Base-by-base conservation (phyloP, 1,140 invertebrate genomes). In the Eufriesea mexicana region DNA sequence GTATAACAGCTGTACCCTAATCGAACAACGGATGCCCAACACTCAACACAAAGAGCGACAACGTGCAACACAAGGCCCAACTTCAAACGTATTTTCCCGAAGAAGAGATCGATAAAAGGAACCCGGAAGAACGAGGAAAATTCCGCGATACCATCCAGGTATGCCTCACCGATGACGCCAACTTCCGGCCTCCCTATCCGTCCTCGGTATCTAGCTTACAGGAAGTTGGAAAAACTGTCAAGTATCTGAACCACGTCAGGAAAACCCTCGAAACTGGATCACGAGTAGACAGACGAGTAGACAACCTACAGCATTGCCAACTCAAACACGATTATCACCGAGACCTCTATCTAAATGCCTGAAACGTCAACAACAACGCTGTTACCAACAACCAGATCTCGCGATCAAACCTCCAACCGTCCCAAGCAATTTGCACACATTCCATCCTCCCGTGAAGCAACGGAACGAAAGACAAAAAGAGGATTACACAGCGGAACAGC, bases 161-260 rank as follows among this genome's bases (percentile, higher is more conserved):
- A 75, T 28, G 45, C 20, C 51, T 54, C 51, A 16, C 72, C 18
- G 59, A 86, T 70, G 81, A 84, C 76, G 49, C 25, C 28, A 71
- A 35, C 45, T 84, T 84, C 77, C 83, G 83, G 61, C 0, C 8
- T 47, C 75, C 84, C 78, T 80, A 91, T 92, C 91, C 91, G 91
- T 57, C 83, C 74, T 67, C 73, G 78, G 80, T 84, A 85, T 82
- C 64, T 59, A 45, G 25, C 67, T 5, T 0, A 14, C 72, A 57
- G 62, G 54, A 68, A 76, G 25, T 10, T 59, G 23, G 62, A 67
- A 66, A 75, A 75, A 66, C 55, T 49, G 6, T 0, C 9, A 54
- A 71, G 74, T 49, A 49, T 18, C 51, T 55, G 42, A n/a, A 47
- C 25, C 28, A 51, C 18, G 8, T 2, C 5, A 12, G 2, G 35